Percentiles rank a stretch among this genome's conserved stretches.
phyloP scores from a whole-genome alignment of 2,888 invertebrate genomes.

The Aromia moschata region DNA sequence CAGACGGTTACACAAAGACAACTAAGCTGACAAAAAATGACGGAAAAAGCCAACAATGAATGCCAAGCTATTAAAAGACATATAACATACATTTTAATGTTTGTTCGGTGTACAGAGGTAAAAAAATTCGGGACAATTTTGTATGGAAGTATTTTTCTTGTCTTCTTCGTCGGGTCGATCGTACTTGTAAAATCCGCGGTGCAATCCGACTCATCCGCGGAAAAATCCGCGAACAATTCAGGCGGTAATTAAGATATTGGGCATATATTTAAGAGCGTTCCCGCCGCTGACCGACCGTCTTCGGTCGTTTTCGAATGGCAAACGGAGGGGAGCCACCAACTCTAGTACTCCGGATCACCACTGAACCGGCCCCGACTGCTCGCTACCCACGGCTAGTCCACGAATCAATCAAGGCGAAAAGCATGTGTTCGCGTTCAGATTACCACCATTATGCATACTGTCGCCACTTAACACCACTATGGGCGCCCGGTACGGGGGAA shows the following conservation, averaged over 20 bases:
- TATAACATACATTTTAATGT: too few relatives aligned
- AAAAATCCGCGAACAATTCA: slow-evolving; percentile 18
- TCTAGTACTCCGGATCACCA: slow-evolving; percentile 15
- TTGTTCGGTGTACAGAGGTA: too few relatives aligned
- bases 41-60: too few relatives aligned
- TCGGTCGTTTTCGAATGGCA: slow-evolving; percentile 15
- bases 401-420: slow-evolving; percentile 24
- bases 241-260: slow-evolving; percentile 18
- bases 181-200: too few relatives aligned
- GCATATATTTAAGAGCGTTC: slow-evolving; percentile 16
- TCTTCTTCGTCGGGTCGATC: too few relatives aligned
- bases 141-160: too few relatives aligned
- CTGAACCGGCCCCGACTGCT: slow-evolving; percentile 16
- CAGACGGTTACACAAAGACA: too few relatives aligned
- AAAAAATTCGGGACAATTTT: too few relatives aligned
- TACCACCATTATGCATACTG: slow-evolving; percentile 11
- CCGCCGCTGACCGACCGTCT: slow-evolving; percentile 10
- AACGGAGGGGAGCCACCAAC: slow-evolving; percentile 15
- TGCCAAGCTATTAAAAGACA: too few relatives aligned
- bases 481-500: background rate
- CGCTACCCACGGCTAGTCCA: slow-evolving; percentile 16
- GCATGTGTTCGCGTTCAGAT: slow-evolving; percentile 23
- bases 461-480: slow-evolving; percentile 5
- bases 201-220: slow-evolving; percentile 10
- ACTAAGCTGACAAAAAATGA: too few relatives aligned